Base-by-base conservation (phyloP, 2,888 invertebrate species). In the Pterobdella sp. region DNA sequence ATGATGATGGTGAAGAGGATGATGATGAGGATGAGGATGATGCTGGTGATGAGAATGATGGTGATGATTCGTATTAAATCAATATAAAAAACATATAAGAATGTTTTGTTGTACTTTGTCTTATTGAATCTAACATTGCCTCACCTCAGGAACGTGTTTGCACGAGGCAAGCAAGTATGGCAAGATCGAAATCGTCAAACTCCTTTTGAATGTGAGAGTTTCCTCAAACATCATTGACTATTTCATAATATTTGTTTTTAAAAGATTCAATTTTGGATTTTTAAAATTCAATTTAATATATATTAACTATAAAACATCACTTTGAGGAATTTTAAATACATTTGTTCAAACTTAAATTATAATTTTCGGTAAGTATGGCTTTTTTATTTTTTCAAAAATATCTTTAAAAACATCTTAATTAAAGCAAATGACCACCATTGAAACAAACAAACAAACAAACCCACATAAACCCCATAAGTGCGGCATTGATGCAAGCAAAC, bases 81-180 rank as follows among this genome's bases (percentile, higher is more conserved):
- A n/a, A n/a, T n/a, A n/a, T n/a, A n/a, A n/a, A n/a, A n/a, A n/a
- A n/a, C n/a, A n/a, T n/a, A n/a, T n/a, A n/a, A n/a, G n/a, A n/a
- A n/a, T n/a, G n/a, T n/a, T n/a, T n/a, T n/a, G n/a, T n/a, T n/a
- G n/a, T n/a, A n/a, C n/a, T n/a, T n/a, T n/a, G n/a, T n/a, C n/a
- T n/a, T n/a, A n/a, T 42, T 7, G 10, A 42, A 42, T 14, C 42
- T 42, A 42, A 42, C 42, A 42, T 14, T 14, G 10, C 42, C 7
- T 18, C 18, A 7, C 18, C n/a, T 22, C 18, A 56, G 60, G 86
- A 31, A 84, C 85, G 0, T 83, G 84, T 73, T 79, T 86, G 22
- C 86, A 86, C 76, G 84, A 85, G 75, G 85, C 85, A 1, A 84
- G 85, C 22, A 78, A 81, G 60, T 82, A 80, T 77, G 85, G 85